Conservation (phyloP, 2,888 invertebrate species). For the Dryococelus australis region DNA sequence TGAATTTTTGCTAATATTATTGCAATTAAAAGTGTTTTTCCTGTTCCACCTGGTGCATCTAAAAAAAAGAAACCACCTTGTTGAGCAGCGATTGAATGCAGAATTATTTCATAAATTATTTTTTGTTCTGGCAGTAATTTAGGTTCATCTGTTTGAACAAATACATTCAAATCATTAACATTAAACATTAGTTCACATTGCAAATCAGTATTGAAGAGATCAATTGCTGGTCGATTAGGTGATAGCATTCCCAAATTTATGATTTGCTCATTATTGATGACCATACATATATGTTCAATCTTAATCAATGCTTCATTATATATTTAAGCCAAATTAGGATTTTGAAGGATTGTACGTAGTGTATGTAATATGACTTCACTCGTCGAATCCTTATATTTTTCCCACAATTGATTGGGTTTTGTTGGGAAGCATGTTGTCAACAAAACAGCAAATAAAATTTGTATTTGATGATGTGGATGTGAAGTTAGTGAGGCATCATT, state of each 20-base stretch:
- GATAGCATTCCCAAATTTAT: constrained; percentile 50
- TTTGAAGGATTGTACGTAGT: constrained; percentile 40
- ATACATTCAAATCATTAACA: constrained; percentile 38
- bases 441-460: constrained; percentile 45
- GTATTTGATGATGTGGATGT: no score
- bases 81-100: no score
- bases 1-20: background rate
- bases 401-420: constrained; percentile 38
- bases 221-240: constrained; percentile 42
- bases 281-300: constrained; percentile 50
- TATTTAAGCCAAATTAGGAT: constrained; percentile 48
- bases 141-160: constrained; percentile 29
- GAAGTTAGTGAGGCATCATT: no score
- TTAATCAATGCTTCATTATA: constrained; percentile 52
- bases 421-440: no score
- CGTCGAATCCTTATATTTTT: constrained; percentile 40
- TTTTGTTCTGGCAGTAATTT: constrained; percentile 25
- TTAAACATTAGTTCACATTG: constrained; percentile 50
- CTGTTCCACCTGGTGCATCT: no score
- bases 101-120: background rate
- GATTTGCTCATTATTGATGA: constrained; percentile 44
- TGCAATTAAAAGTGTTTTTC: no score
- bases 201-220: constrained; percentile 47
- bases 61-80: no score
- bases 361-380: constrained; percentile 11